Conservation (phyloP, 64 coral and sea anemone species). For the Platygyra sinensis region DNA sequence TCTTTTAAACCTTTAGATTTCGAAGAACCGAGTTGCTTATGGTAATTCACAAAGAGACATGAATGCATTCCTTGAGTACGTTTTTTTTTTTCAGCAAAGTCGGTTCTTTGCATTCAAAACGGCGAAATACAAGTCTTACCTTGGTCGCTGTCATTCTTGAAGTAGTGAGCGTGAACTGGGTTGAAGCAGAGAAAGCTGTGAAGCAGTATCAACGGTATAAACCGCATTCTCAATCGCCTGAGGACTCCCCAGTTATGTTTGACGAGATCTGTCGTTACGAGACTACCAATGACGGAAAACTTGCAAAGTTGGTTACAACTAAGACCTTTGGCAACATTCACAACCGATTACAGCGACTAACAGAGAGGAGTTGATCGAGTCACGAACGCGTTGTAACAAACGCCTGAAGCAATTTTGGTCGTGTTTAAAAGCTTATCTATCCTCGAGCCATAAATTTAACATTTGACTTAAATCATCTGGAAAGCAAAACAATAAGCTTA, state of each 20-base stretch:
- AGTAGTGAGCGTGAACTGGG: constrained; percentile 1
- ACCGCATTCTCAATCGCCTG: not conserved
- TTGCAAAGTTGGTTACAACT: not conserved
- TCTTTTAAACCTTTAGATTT: not conserved
- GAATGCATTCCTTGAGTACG: not conserved
- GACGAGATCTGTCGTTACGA: not conserved
- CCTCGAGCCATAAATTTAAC: not conserved
- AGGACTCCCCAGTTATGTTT: not conserved
- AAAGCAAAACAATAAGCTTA: not conserved
- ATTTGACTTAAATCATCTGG: not conserved
- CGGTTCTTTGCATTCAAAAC: not conserved
- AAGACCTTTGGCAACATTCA: not conserved
- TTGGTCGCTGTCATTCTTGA: not conserved
- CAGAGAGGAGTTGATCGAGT: not conserved
- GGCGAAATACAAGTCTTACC: not conserved
- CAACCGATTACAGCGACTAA: not conserved
- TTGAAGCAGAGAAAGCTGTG: not conserved
- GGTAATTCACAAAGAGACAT: not conserved
- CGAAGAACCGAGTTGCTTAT: not conserved
- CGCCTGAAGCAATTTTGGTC: not conserved
- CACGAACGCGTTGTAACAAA: not conserved
- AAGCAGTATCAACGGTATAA: not conserved
- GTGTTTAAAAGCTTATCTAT: not conserved
- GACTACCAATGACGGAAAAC: not conserved
- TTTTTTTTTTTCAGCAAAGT: not conserved